A percentile compares a stretch with the other conserved stretches of the same genome.
Conservation (phyloP, 2,797 vertebrate genomes). For the Rhincodon typus region DNA sequence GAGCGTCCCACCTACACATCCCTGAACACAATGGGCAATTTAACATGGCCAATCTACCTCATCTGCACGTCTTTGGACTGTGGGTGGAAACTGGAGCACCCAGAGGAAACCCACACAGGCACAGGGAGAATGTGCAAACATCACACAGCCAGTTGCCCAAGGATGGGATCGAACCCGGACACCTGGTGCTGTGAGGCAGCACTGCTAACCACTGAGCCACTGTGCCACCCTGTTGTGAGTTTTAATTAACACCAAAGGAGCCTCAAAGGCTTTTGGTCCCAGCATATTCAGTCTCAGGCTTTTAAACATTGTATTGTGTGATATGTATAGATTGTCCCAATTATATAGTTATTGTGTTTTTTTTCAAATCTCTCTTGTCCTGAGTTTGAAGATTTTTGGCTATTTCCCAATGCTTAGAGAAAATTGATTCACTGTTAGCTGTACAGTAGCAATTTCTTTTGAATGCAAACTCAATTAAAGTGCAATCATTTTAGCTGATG, state of each 20-base stretch:
- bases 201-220: no score
- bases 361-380: not conserved
- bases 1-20: no score
- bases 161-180: no score
- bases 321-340: not conserved
- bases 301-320: not conserved
- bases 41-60: no score
- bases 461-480: slow-evolving; percentile 22
- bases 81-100: no score
- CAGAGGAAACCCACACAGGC: no score
- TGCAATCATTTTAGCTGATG: not conserved
- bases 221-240: not conserved
- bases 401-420: not conserved
- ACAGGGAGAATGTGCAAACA: no score
- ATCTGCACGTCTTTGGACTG: no score
- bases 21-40: no score
- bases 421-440: not conserved
- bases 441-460: not conserved
- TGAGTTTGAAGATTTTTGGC: not conserved
- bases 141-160: no score
- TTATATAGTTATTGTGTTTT: not conserved
- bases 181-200: no score
- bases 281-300: not conserved
- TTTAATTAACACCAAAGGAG: not conserved
- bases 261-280: not conserved